phyloP scores from a whole-genome alignment of 2,888 invertebrate genomes.

The Pinctada fucata region DNA sequence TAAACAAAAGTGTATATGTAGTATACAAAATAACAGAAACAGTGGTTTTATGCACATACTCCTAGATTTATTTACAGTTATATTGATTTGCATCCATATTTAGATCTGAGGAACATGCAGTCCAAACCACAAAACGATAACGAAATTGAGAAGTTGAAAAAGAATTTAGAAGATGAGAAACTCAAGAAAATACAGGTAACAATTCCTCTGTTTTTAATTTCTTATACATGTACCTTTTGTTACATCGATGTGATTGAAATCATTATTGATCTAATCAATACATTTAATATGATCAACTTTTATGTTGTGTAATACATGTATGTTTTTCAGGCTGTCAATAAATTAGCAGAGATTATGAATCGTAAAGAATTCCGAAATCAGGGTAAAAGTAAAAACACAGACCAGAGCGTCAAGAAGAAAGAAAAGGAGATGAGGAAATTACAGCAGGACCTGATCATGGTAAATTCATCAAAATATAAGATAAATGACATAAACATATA shows the following conservation, averaged over 20 bases:
- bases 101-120: slow-evolving; percentile 60
- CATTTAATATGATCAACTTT: not conserved
- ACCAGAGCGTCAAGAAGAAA: slow-evolving; percentile 88
- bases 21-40: not conserved
- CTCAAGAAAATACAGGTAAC: slow-evolving; percentile 74
- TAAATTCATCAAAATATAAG: slow-evolving; percentile 50
- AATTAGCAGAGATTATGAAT: slow-evolving; percentile 97
- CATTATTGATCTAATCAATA: not conserved
- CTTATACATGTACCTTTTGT: not conserved
- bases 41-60: too few species aligned
- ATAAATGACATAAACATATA: not conserved
- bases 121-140: slow-evolving; percentile 44
- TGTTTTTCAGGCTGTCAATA: slow-evolving; percentile 93
- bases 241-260: not conserved
- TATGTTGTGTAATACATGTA: not conserved
- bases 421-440: slow-evolving; percentile 96
- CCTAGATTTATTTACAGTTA: too few species aligned
- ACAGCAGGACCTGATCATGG: slow-evolving; percentile 93
- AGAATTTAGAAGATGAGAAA: slow-evolving; percentile 70
- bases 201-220: not conserved
- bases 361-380: slow-evolving; percentile 85
- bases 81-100: slow-evolving; percentile 2
- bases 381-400: slow-evolving; percentile 59
- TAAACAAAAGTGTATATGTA: not conserved
- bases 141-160: slow-evolving; percentile 69